Percentiles rank a stretch among this genome's conserved stretches.
phyloP scores from a whole-genome alignment of 1,140 invertebrate species.

The Rhagoletis zephyria region DNA sequence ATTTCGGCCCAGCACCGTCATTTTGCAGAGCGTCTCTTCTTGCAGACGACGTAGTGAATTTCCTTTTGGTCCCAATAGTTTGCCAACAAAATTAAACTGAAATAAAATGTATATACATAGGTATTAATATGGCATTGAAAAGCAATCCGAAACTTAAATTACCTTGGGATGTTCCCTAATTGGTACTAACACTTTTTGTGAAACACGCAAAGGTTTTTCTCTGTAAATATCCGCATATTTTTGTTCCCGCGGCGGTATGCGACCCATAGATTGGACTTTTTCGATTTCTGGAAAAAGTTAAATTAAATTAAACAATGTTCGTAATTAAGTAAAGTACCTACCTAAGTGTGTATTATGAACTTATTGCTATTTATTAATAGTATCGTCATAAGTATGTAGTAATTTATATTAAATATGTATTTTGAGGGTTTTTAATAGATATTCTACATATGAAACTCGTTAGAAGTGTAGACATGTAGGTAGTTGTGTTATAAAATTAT shows the following conservation, averaged over 20 bases:
- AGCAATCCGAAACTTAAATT: slow-evolving; percentile 62
- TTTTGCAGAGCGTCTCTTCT: slow-evolving; percentile 92
- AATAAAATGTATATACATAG: slow-evolving; percentile 59
- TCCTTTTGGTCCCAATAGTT: slow-evolving; percentile 92
- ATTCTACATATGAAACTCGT: background rate
- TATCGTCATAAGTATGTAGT: too few relatives aligned
- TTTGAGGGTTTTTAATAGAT: too few relatives aligned
- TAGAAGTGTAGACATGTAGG: background rate
- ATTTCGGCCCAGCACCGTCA: slow-evolving; percentile 89
- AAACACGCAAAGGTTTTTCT: slow-evolving; percentile 85
- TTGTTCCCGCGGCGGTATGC: slow-evolving; percentile 68
- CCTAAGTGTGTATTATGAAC: too few relatives aligned
- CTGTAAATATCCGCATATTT: slow-evolving; percentile 70
- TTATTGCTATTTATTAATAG: too few relatives aligned
- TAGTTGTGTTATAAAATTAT: too few relatives aligned
- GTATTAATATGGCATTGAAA: background rate
- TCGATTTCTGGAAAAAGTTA: slow-evolving; percentile 55
- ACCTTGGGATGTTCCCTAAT: slow-evolving; percentile 88
- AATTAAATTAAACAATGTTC: background rate
- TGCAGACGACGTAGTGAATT: slow-evolving; percentile 90
- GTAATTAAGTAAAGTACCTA: too few relatives aligned
- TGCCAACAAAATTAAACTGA: slow-evolving; percentile 93
- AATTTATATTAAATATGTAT: too few relatives aligned
- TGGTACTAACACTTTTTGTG: slow-evolving; percentile 84
- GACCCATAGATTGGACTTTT: slow-evolving; percentile 63